phyloP scores from a whole-genome alignment of 1,140 invertebrate species.

The honey bee (Apis mellifera) region Amel_HAv3.1 CM009933.2:5817501-5818000 shows the following conservation, averaged over 20 bases:
- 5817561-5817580: background rate
- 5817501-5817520: constrained; percentile 8
- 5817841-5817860: background rate
- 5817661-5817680: too few relatives aligned
- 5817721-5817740: background rate
- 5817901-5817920: too few relatives aligned
- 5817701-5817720: too few relatives aligned
- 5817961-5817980: background rate
- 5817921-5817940: too few relatives aligned
- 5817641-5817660: too few relatives aligned
- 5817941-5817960: too few relatives aligned
- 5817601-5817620: background rate
- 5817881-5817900: too few relatives aligned
- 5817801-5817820: background rate
- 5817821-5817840: background rate
- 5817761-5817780: background rate
- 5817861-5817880: too few relatives aligned
- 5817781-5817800: background rate
- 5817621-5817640: background rate
- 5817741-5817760: background rate
- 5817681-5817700: too few relatives aligned
- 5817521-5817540: background rate
- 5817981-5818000: background rate
- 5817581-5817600: too few relatives aligned
- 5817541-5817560: background rate